Base-by-base conservation (phyloP, 1,140 invertebrate genomes). In the Zaprionus davidi region DNA sequence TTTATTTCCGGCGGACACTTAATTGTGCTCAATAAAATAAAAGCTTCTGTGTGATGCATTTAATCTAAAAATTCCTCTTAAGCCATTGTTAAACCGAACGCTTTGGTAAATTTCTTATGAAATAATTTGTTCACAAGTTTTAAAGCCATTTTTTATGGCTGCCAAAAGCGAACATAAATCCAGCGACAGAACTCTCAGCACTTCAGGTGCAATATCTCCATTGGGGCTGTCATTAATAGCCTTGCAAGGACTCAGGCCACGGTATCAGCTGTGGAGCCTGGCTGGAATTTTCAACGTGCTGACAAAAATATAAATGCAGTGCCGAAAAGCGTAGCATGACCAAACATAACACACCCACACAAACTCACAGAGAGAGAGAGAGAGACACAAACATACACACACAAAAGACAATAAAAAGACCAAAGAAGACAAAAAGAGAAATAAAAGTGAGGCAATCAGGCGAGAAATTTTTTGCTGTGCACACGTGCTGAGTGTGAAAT, bases 401-500 rank as follows among this genome's bases (percentile, higher is more conserved):
- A 46, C 15, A 46, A 46, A 58, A 58, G 17, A 13, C 24, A 66
- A 46, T 31, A 20, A 13, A 58, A 31, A 44, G 2, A 17, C 11
- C 24, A 63, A 38, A 51, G n/a, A 28, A n/a, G 64, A 53, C 24
- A 56, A 56, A 75, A 71, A 26, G 20, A 38, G 3, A 64, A 56
- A 63, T 12, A 15, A 56, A 71, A 60, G 15, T 46, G 41, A 46
- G 46, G 34, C 55, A 71, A 49, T 71, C 73, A 71, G 36, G 60
- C 36, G 59, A 22, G 53, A 63, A 65, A 20, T 72, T 79, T 46
- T 79, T 78, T 60, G 41, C 46, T 44, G 67, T 38, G 67, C 41
- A 28, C 41, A 64, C 58, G 66, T 22, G 59, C 17, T 64, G 67
- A 69, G 83, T 82, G 83, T 83, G 77, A 88, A 86, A 86, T 80